A percentile compares a stretch with the other conserved stretches of the same genome.
Conservation (phyloP, 2,888 invertebrate genomes). For the Diachrysia chrysitis region DNA sequence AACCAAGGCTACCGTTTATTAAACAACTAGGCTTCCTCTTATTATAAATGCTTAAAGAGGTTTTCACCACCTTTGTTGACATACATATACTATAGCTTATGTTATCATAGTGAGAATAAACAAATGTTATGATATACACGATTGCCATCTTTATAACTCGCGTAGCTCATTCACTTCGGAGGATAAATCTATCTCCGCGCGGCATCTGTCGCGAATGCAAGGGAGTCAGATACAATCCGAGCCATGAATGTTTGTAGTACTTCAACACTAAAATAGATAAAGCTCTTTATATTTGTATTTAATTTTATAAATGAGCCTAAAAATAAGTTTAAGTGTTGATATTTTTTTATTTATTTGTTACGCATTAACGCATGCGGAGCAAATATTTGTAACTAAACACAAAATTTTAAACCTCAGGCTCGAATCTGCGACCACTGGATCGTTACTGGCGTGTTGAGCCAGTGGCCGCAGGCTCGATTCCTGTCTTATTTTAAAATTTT, state of each 20-base stretch:
- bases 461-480: no score
- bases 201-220: conserved; percentile 1
- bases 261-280: neutral
- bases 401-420: no score
- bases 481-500: no score
- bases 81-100: neutral
- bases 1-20: no score
- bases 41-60: no score
- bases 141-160: conserved; percentile 1
- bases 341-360: no score
- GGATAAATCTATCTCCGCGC: neutral
- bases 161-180: neutral
- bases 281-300: neutral
- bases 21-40: neutral
- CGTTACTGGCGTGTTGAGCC: no score
- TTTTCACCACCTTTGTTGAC: no score
- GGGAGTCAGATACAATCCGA: conserved; percentile 1
- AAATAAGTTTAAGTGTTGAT: no score
- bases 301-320: neutral
- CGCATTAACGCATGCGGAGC: no score
- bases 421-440: no score
- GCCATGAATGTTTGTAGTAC: neutral
- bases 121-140: conserved; percentile 1
- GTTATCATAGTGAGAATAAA: neutral
- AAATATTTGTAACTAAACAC: no score